These are phyloP conservation scores for Heloderma charlesbogerti DNA, from an alignment of 2,113 vertebrate species.

Conservation along the genomic window DNA sequence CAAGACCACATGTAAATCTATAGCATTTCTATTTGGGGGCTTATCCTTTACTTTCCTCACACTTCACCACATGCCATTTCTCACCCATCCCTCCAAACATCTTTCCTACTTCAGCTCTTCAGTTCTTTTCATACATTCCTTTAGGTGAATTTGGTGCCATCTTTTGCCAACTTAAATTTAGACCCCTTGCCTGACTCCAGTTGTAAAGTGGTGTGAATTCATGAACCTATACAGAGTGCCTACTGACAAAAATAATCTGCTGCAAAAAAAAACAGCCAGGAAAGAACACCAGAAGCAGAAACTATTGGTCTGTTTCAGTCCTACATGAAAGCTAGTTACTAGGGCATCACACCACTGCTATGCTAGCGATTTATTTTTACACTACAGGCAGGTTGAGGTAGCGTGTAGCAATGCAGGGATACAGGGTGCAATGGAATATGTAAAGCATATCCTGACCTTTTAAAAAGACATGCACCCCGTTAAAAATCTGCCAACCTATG, in stretches of 20 bases:
- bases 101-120: background rate
- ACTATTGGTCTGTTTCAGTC: slow-evolving; percentile 15
- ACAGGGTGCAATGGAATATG: slow-evolving; percentile 54
- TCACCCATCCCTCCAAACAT: background rate
- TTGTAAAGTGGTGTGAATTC: slow-evolving; percentile 17
- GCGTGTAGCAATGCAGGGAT: slow-evolving; percentile 19
- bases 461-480: slow-evolving; percentile 56
- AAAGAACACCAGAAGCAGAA: slow-evolving; percentile 29
- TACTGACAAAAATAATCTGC: slow-evolving; percentile 2
- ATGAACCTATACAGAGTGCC: background rate
- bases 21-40: background rate
- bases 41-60: background rate
- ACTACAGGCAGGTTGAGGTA: slow-evolving; percentile 24
- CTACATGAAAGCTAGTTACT: background rate
- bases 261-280: slow-evolving; percentile 13
- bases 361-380: slow-evolving; percentile 16
- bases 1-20: background rate
- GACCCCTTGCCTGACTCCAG: background rate
- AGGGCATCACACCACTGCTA: background rate
- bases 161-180: slow-evolving; percentile 3
- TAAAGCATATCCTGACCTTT: slow-evolving; percentile 68
- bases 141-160: background rate
- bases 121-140: background rate
- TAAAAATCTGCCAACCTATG: slow-evolving; percentile 60
- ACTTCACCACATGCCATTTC: background rate